Percentiles rank a stretch among this genome's conserved stretches.
phyloP scores from a whole-genome alignment of 2,113 vertebrate species.

The Rhea pennata region DNA sequence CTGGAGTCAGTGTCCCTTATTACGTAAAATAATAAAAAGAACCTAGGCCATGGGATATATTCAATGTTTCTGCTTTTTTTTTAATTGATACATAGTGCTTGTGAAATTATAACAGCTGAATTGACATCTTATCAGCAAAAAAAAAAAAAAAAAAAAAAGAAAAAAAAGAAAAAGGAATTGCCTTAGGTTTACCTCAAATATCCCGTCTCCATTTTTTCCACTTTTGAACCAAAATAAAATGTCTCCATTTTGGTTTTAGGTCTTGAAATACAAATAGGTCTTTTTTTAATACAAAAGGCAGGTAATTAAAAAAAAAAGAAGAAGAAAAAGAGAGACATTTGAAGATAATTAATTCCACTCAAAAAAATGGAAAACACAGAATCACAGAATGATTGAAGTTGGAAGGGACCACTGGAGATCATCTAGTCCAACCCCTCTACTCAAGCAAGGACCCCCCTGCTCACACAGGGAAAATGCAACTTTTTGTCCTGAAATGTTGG shows the following conservation, averaged over 20 bases:
- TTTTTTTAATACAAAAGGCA: neutral
- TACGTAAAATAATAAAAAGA: neutral
- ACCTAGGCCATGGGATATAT: rapidly evolving
- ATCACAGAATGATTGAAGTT: no score
- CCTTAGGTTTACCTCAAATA: neutral
- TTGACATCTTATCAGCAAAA: neutral
- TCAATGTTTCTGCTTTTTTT: neutral
- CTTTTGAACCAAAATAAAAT: neutral
- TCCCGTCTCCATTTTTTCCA: rapidly evolving
- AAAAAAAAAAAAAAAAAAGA: neutral
- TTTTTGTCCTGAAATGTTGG: neutral
- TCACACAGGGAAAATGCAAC: rapidly evolving
- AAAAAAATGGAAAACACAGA: neutral
- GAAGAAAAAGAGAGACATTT: no score
- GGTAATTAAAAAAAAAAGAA: neutral
- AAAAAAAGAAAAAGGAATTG: neutral
- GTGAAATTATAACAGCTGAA: neutral
- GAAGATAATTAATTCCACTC: rapidly evolving
- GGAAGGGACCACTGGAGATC: no score
- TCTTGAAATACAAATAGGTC: neutral
- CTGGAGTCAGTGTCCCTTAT: neutral
- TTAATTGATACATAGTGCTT: neutral
- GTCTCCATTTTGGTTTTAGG: neutral
- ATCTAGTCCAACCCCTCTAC: no score
- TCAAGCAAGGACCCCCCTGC: no score